Conservation (phyloP, 2,888 invertebrate species). For the Polyommatus iphigenia region DNA sequence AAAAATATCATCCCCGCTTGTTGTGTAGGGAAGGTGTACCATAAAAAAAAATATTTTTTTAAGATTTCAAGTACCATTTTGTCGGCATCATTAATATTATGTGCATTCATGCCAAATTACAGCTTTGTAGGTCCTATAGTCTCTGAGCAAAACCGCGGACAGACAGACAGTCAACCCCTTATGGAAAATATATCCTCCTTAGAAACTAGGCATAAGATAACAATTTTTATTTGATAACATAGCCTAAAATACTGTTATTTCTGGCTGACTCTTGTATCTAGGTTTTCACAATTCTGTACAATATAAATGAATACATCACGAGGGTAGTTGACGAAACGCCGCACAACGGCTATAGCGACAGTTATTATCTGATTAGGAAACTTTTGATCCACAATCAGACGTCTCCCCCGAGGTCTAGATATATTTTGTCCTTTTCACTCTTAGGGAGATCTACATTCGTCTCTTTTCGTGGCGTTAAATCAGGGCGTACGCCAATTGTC, state of each 20-base stretch:
- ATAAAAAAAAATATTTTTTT: no score
- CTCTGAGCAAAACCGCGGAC: no score
- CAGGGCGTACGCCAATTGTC: slow-evolving; percentile 31
- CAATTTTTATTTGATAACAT: not conserved
- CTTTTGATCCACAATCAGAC: slow-evolving; percentile 39
- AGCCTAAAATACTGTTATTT: not conserved
- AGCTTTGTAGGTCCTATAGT: no score
- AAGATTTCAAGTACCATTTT: no score
- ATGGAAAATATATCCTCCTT: no score
- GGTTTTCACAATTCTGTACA: not conserved
- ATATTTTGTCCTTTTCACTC: slow-evolving; percentile 34
- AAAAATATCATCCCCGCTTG: no score
- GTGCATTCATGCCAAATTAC: no score
- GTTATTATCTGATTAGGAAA: slow-evolving; percentile 36
- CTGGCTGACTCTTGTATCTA: not conserved
- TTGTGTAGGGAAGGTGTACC: no score
- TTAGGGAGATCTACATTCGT: slow-evolving; percentile 15
- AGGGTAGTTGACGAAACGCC: not conserved
- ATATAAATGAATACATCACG: not conserved
- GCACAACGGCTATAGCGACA: slow-evolving; percentile 22
- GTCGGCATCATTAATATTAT: no score
- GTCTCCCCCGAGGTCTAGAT: slow-evolving; percentile 36
- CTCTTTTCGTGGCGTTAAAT: slow-evolving; percentile 37
- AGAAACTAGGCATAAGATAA: no score
- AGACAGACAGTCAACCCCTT: no score